Conservation (phyloP, 2,888 invertebrate species). For the Eutolmus rufibarbis region DNA sequence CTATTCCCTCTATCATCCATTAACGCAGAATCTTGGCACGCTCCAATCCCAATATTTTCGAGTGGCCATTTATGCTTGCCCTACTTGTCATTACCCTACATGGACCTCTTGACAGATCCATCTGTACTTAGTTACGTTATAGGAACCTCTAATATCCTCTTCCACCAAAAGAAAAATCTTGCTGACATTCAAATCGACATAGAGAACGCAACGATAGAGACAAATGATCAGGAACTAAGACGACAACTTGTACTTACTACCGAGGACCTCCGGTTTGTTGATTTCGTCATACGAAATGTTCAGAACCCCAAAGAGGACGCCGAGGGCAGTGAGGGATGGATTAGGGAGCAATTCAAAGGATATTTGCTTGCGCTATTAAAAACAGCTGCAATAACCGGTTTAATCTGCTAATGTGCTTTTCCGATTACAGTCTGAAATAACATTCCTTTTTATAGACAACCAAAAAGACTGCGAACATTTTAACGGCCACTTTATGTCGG, state of each 20-base stretch:
- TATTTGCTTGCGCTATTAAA: constrained; percentile 83
- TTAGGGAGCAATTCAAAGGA: constrained; percentile 90
- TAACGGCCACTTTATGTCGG: constrained; percentile 81
- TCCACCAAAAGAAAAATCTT: constrained; percentile 91
- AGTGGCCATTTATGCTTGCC: constrained; percentile 95
- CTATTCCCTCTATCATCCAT: constrained; percentile 57
- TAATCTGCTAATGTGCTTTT: constrained; percentile 30
- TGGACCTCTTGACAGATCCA: constrained; percentile 88
- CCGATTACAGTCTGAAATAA: background rate
- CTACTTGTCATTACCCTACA: constrained; percentile 92
- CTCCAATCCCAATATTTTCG: constrained; percentile 86
- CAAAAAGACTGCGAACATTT: constrained; percentile 86
- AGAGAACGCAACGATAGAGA: constrained; percentile 85
- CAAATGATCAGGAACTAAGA: constrained; percentile 77
- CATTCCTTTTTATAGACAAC: constrained; percentile 67
- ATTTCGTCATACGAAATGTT: constrained; percentile 84
- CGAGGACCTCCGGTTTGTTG: constrained; percentile 94
- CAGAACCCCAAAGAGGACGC: constrained; percentile 73
- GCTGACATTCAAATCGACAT: constrained; percentile 93
- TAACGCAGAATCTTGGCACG: constrained; percentile 73
- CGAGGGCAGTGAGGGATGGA: constrained; percentile 96
- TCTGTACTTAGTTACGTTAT: constrained; percentile 87
- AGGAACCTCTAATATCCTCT: constrained; percentile 98
- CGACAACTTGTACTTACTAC: constrained; percentile 88
- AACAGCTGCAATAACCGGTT: constrained; percentile 78